Base-by-base conservation (phyloP, 2,888 invertebrate species). In the Toxonevra muliebris region DNA sequence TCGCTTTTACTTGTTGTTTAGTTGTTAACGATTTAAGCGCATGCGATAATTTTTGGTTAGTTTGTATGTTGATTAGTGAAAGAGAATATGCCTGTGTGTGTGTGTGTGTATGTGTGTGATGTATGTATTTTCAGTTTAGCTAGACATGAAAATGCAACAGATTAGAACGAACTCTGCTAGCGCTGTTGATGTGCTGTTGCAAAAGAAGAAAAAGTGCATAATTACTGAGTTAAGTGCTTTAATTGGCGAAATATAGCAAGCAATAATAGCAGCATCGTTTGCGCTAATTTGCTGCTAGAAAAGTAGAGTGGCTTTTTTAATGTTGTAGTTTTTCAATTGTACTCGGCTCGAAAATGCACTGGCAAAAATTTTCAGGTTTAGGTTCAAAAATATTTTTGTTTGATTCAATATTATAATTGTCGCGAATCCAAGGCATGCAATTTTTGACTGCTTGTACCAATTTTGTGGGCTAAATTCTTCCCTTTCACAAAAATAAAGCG, bases 91-190 rank as follows among this genome's bases (percentile, higher is more conserved):
- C 41, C 13, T 15, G 20, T 19, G 53, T 41, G 53, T 48, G 52
- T 15, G n/a, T 20, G 40, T 52, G 20, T n/a, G 13, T 48, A 42
- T 42, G 9, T 43, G 5, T 50, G 53, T 52, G 12, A 53, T 43
- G 20, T n/a, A 10, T 55, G 54, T 48, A 15, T 4, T 54, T 15
- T 20, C 68, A 75, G n/a, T n/a, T n/a, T n/a, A n/a, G n/a, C n/a
- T n/a, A n/a, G 72, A 69, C 74, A 76, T 71, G 70, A 76, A 79
- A 77, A 74, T 71, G 71, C 79, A 80, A 73, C 76, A 75, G 80
- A 77, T 78, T 79, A 81, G 82, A 81, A 80, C 81, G 78, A 68
- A 61, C 65, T 69, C 69, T 68, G 66, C 61, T 66, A 60, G 66
- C 59, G 62, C 30, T 30, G 30, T n/a, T n/a, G n/a, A n/a, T n/a